Evolutionary conservation across 2,797 vertebrate species (phyloP), one percentile per base, ranked within the genome.

Genomic region (Scyliorhinus canicula): DNA sequence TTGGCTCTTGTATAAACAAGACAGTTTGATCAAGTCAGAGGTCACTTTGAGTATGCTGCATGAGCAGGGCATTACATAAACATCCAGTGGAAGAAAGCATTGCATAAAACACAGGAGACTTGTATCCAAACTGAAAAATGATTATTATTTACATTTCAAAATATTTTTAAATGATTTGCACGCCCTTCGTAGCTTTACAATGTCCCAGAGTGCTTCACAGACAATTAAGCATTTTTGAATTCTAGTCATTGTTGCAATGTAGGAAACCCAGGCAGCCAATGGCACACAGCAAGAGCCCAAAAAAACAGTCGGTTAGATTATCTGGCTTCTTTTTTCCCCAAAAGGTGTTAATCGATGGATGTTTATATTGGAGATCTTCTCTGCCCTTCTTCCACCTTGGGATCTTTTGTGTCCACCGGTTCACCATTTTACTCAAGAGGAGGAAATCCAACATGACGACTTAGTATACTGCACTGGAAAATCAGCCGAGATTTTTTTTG

Each of bases 1-100:
- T 91, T 63, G 60, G 57, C n/a, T 40, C 24, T 91, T 21, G n/a
- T 65, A n/a, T 91, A 91, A 91, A 91, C 88, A 91, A 65, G n/a
- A 60, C 86, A 44, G 88, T 65, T 91, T 26, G 57, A 57, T 60
- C 86, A 91, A 40, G 88, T 65, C 88, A 91, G 60, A 65, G 40
- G 44, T 65, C 88, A 63, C 35, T 40, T 91, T 44, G 19, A 91
- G 57, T 91, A 21, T 63, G 55, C 52, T n/a, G 86, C 16, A 60
- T 60, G 31, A n/a, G 26, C 57, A 91, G 11, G 28, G 84, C 47
- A 35, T 50, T 52, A 57, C 52, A 57, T 31, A 90, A 21, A 57
- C 28, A 35, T 26, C 7, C 55, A n/a, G 21, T 90, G 55, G 85
- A 90, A n/a, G 31, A 52, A 90, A n/a, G 16, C 31, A 24, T 35